Evolutionary conservation across 2,113 vertebrate genomes (phyloP), one percentile per base, ranked within the genome.

Genomic region (Capra hircus): DNA sequence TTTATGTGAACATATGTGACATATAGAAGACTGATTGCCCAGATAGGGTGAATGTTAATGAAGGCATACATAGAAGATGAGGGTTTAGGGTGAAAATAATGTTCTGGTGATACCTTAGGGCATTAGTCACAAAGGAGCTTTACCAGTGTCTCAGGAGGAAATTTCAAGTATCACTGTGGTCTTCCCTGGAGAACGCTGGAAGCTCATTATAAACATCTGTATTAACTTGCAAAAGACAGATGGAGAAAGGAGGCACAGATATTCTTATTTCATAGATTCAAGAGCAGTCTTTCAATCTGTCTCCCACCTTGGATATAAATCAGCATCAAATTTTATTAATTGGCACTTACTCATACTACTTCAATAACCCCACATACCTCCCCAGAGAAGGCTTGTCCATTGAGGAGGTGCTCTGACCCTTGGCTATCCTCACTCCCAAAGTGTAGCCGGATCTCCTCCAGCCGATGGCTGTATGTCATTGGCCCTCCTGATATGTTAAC

Each of bases 401-500:
- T 99, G 96, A 99, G 99, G 27, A 99, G 99, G 97, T 99, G 99
- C 98, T 99, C 99, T 0, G 99, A 99, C 0, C 99, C 99, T 97
- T 99, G 99, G 97, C 99, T 99, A 94, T 99, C 99, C 97, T 99
- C 99, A 0, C 99, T 99, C 86, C 99, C 99, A 3, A 99, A 99
- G 98, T 99, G 99, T 96, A 99, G 98, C 98, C 99, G 99, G 97
- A 99, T 99, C 94, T 99, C 99, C 98, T 99, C 99, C 92, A 99
- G 98, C 55, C 99, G 99, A 98, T 99, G 99, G 67, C 99, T 99
- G 96, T 99, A 99, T 0, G 99, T 99, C 99, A 99, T 99, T 0
- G 99, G 99, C 1, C 99, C 99, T 81, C 99, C 99, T 0, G 99
- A 99, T 98, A 99, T 99, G 98, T 99, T 99, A 80, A 99, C 99